Percentiles rank a stretch among this genome's conserved stretches.
These are phyloP conservation scores for Glossophaga mutica DNA, from an alignment of 2,797 vertebrate species.

Conservation along the genomic window DNA sequence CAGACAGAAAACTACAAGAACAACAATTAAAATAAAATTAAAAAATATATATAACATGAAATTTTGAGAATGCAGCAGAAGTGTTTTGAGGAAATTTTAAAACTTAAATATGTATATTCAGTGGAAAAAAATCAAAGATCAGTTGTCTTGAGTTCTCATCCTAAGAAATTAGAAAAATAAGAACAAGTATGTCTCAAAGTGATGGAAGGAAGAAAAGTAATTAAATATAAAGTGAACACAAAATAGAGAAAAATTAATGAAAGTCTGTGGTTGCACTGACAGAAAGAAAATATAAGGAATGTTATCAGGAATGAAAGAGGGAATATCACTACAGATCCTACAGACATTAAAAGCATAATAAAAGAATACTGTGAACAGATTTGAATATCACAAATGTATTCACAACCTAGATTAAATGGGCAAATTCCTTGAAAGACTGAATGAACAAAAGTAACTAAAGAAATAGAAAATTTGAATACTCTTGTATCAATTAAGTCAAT, in stretches of 20 bases:
- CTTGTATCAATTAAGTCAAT: neutral
- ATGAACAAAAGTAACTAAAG: neutral
- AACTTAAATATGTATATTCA: neutral
- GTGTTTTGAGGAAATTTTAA: neutral
- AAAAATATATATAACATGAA: neutral
- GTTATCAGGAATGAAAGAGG: neutral
- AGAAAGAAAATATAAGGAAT: neutral
- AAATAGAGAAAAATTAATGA: neutral
- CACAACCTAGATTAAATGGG: neutral
- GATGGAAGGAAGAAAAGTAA: neutral
- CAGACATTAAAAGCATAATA: neutral
- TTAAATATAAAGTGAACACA: neutral
- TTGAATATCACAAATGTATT: neutral
- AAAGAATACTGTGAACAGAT: neutral
- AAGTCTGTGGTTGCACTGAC: neutral
- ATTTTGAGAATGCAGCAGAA: neutral
- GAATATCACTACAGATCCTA: neutral
- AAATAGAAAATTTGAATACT: neutral
- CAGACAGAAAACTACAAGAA: too few relatives aligned
- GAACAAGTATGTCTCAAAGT: neutral
- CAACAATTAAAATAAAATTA: too few relatives aligned
- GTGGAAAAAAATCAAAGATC: neutral
- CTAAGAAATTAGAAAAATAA: neutral
- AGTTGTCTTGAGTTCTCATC: neutral
- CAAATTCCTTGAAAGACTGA: neutral